phyloP scores from a whole-genome alignment of 2,113 vertebrate species.

The Equus przewalskii region DNA sequence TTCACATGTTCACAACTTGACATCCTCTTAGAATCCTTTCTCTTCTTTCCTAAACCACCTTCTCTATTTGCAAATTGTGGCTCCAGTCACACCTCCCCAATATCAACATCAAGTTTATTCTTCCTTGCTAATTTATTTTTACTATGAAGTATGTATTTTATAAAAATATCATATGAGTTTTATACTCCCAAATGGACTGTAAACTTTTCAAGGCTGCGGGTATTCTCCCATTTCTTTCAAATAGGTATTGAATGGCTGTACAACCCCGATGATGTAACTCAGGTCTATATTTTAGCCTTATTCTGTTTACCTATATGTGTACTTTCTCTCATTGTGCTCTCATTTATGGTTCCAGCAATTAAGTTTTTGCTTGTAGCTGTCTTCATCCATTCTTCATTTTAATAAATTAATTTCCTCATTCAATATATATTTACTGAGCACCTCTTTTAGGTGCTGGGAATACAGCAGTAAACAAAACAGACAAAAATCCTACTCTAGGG shows the following conservation, averaged over 20 bases:
- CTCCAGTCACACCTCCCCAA: not conserved
- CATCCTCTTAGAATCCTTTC: not conserved
- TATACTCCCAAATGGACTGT: not conserved
- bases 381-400: slow-evolving; percentile 10
- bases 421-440: not conserved
- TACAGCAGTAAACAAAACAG: not conserved
- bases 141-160: not conserved
- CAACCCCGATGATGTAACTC: not conserved
- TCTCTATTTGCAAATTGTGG: not conserved
- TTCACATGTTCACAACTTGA: not conserved
- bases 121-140: not conserved
- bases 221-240: not conserved
- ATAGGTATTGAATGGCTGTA: not conserved
- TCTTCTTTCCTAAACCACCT: not conserved
- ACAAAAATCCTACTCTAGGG: not conserved
- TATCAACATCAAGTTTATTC: not conserved
- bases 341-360: not conserved
- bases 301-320: not conserved
- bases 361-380: not conserved
- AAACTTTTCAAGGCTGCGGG: not conserved
- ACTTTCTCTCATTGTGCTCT: not conserved
- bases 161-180: not conserved
- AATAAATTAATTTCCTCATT: not conserved
- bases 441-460: not conserved
- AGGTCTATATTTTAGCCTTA: not conserved